phyloP scores from a whole-genome alignment of 2,113 vertebrate genomes.

The Hippocampus zosterae region DNA sequence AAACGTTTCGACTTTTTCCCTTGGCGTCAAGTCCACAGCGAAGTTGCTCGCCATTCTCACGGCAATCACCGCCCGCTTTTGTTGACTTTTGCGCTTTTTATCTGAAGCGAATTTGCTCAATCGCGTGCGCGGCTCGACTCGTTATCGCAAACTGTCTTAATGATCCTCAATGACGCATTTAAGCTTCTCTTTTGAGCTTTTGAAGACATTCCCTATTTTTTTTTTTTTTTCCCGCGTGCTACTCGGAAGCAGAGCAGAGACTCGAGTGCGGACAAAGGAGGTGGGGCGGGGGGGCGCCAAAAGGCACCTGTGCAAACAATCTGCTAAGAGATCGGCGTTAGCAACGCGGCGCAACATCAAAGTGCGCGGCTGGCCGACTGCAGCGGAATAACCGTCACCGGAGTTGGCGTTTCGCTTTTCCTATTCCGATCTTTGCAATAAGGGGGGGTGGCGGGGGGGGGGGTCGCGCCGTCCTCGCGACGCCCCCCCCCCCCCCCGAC shows the following conservation, averaged over 20 bases:
- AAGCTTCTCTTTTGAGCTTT: slow-evolving; percentile 22
- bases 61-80: neutral
- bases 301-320: slow-evolving; percentile 74
- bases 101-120: neutral
- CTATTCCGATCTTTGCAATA: slow-evolving; percentile 22
- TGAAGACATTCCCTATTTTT: slow-evolving; percentile 43
- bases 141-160: slow-evolving; percentile 65
- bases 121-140: neutral
- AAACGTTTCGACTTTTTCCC: neutral
- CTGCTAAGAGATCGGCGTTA: slow-evolving; percentile 50
- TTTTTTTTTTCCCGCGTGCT: slow-evolving; percentile 46
- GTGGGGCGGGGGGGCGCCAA: slow-evolving; percentile 46
- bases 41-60: neutral
- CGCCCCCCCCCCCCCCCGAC: slow-evolving; percentile 6
- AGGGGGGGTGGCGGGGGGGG: no score
- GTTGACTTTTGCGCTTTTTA: neutral
- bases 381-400: slow-evolving; percentile 18
- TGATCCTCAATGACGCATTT: slow-evolving; percentile 59
- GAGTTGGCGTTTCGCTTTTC: slow-evolving; percentile 19
- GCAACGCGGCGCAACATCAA: slow-evolving; percentile 39
- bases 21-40: neutral
- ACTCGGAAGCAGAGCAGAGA: slow-evolving; percentile 63
- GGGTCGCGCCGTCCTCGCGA: no score
- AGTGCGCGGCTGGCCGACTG: slow-evolving; percentile 29
- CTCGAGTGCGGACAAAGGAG: slow-evolving; percentile 56